Percentiles rank a stretch among this genome's conserved stretches.
Evolutionary conservation across 1,140 invertebrate species (phyloP).

Genomic region (Orchesella cincta): DNA sequence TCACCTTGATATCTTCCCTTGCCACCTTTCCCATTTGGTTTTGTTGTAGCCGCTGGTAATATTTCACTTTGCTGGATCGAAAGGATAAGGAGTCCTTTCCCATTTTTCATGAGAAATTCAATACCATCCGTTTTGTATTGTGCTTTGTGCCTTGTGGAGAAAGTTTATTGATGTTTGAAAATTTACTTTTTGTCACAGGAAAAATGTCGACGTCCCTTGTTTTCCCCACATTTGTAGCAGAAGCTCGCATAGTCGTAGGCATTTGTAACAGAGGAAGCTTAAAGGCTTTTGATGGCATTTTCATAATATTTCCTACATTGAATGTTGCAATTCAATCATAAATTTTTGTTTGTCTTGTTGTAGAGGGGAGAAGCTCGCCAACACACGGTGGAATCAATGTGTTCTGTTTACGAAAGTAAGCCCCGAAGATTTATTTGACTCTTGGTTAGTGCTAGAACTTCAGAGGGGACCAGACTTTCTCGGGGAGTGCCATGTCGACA

Average conservation of each 20-base stretch:
- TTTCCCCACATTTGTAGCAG: too few species aligned
- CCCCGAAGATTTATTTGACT: slow-evolving; percentile 51
- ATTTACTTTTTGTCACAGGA: too few species aligned
- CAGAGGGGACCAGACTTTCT: slow-evolving; percentile 46
- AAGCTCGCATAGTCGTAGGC: not conserved
- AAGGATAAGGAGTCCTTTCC: too few species aligned
- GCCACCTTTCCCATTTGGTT: too few species aligned
- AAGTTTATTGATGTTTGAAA: too few species aligned
- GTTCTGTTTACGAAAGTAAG: slow-evolving; percentile 49
- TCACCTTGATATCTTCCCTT: too few species aligned
- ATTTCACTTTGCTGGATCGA: too few species aligned
- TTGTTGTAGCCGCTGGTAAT: too few species aligned
- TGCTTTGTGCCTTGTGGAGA: too few species aligned
- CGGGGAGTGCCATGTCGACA: slow-evolving; percentile 50
- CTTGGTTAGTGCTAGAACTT: slow-evolving; percentile 50
- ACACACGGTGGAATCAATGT: slow-evolving; percentile 49
- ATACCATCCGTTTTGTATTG: too few species aligned
- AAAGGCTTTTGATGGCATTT: not conserved
- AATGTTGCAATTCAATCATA: not conserved
- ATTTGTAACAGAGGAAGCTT: not conserved
- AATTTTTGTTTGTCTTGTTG: not conserved
- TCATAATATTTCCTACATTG: not conserved
- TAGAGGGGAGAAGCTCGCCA: slow-evolving; percentile 50
- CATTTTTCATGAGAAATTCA: too few species aligned
- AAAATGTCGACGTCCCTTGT: too few species aligned